Base-by-base conservation (phyloP, 35 echinoderm and acorn worm species). In the Amphiura filiformis region DNA sequence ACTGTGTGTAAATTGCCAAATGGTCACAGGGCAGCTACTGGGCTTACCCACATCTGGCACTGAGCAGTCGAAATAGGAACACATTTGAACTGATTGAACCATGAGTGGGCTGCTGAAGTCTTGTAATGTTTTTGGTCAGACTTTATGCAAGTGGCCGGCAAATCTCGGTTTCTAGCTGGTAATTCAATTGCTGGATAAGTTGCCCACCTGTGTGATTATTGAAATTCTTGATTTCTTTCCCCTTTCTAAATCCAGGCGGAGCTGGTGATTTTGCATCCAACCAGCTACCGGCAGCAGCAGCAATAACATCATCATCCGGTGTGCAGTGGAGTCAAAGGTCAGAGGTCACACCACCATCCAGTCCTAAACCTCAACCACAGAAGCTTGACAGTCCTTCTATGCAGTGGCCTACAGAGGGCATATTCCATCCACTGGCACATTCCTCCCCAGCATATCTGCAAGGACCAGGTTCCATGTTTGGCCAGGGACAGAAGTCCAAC, bases 361-460 rank as follows among this genome's bases (percentile, higher is more conserved):
- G 37, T 70, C 81, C 84, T 39, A 83, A n/a, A 78, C 82, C 38
- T 65, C 82, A 38, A 18, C 81, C 35, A 12, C 76, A 52, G 70
- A 76, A 83, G 31, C 77, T 18, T 38, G 84, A 31, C 40, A 87
- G n/a, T n/a, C n/a, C 85, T 87, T 44, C 65, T 87, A 39, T 83
- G 57, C 81, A 84, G 39, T 78, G 40, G 75, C 35, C 7, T 34
- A 30, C 26, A 84, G 77, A 47, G 42, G 38, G 20, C 39, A 79
- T 39, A 5, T 83, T 83, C 12, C 82, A 90, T 65, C 93, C 93
- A 13, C 36, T 94, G 13, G 93, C 93, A 42, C 93, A 94, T 61
- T 94, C 93, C 39, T 86, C 88, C 0, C 93, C 93, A 11, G 84
- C 88, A 23, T 94, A 37, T 40, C 76, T 82, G n/a, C 87, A 82